phyloP scores from a whole-genome alignment of 2,888 invertebrate species.

The Yponomeuta cagnagella region DNA sequence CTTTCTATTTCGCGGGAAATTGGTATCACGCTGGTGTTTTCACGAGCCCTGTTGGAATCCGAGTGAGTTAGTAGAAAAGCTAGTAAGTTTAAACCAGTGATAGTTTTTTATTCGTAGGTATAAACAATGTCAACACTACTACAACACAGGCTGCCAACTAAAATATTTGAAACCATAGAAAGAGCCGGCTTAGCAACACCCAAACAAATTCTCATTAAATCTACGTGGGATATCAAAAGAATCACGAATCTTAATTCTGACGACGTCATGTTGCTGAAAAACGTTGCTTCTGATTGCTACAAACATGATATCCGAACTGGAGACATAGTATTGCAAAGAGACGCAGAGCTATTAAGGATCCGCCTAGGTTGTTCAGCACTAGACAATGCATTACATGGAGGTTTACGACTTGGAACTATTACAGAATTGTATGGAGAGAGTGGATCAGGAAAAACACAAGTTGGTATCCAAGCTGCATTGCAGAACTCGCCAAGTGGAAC shows the following conservation, averaged over 20 bases:
- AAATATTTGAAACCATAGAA: conserved; percentile 45
- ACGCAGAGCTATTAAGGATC: conserved; percentile 34
- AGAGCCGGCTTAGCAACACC: conserved; percentile 47
- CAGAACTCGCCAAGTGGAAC: conserved; percentile 76
- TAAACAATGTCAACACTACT: conserved; percentile 11
- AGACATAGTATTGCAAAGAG: conserved; percentile 29
- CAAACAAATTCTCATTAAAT: conserved; percentile 47
- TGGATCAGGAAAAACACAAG: conserved; percentile 88
- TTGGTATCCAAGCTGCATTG: conserved; percentile 82
- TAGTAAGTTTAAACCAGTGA: background rate
- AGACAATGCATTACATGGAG: conserved; percentile 79
- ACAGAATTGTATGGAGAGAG: conserved; percentile 89
- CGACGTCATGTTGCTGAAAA: conserved; percentile 48
- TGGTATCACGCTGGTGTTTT: too few species aligned
- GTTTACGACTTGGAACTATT: conserved; percentile 80
- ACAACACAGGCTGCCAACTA: conserved; percentile 35
- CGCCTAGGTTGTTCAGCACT: conserved; percentile 76
- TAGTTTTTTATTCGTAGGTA: background rate
- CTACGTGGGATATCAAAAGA: conserved; percentile 54
- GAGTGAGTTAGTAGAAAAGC: background rate
- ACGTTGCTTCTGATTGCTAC: conserved; percentile 37
- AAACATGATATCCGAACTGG: conserved; percentile 35
- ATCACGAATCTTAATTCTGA: conserved; percentile 45
- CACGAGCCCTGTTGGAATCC: too few species aligned
- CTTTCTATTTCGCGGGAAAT: too few species aligned